Percentiles rank a stretch among this genome's conserved stretches.
Conservation (phyloP, 2,113 vertebrate genomes). For the Marmota flaviventris region DNA sequence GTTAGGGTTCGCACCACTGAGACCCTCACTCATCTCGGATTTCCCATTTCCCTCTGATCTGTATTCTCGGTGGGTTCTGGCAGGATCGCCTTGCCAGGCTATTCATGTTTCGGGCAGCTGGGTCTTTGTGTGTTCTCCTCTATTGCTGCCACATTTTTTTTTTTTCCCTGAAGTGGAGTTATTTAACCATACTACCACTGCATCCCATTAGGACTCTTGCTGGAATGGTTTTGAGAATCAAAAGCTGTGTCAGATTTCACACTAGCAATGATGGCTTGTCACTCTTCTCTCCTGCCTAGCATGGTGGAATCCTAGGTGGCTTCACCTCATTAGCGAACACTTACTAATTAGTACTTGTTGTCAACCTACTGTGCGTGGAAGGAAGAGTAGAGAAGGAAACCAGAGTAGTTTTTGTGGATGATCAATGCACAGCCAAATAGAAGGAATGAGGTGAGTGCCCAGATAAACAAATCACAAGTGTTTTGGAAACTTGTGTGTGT, state of each 20-base stretch:
- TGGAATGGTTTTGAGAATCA: neutral
- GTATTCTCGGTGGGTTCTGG: constrained; percentile 71
- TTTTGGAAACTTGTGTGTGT: neutral
- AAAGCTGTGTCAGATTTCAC: neutral
- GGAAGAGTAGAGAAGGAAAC: neutral
- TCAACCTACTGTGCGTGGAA: neutral
- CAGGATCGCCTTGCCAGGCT: constrained; percentile 51
- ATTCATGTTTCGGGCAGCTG: constrained; percentile 80
- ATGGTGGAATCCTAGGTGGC: neutral
- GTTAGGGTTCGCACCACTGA: neutral
- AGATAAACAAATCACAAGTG: no score
- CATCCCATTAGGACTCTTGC: neutral
- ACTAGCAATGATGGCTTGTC: neutral
- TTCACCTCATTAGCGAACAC: neutral
- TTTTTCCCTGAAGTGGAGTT: neutral
- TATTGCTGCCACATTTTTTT: constrained; percentile 44
- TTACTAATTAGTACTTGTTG: neutral
- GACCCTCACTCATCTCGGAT: neutral
- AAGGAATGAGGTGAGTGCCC: neutral
- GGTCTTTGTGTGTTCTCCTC: constrained; percentile 74
- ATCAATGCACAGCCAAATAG: neutral
- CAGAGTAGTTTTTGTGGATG: neutral
- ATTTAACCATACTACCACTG: constrained; percentile 3
- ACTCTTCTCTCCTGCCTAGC: neutral
- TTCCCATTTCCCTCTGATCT: constrained; percentile 67